Evolutionary conservation across 1,140 invertebrate genomes (phyloP), one percentile per base, ranked within the genome.

Genomic region (Diabrotica undecimpunctata): DNA sequence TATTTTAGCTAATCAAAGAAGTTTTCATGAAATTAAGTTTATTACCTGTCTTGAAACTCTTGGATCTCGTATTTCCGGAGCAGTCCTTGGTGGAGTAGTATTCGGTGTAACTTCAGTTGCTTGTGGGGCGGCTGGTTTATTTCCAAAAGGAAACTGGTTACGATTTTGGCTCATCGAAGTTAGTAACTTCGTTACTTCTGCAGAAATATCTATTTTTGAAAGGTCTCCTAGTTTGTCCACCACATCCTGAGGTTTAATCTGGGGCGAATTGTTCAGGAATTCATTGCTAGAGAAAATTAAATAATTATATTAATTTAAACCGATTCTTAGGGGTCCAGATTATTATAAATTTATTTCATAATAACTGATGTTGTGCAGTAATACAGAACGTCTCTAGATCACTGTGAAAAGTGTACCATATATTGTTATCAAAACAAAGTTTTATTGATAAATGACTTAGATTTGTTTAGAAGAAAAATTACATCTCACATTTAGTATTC

Each of bases 171-270:
- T 72, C 61, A 77, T 74, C 1, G 73, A 72, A 2, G 68, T 74
- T 54, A 90, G 71, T 35, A 90, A 75, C 75, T 89, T 89, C 0
- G 87, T 87, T 3, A 90, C 87, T 71, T 90, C 87, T 57, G 85
- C 87, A 41, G 86, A 88, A 36, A 90, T 89, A 69, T 89, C 87
- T 60, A 91, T 88, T 78, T 89, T 89, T 35, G 87, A 88, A 12
- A 90, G 78, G 74, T 90, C 87, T 9, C 87, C 87, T 11, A 88
- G 70, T 75, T 85, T 87, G 67, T 84, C 87, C n/a, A 87, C 81
- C 36, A 88, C 81, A n/a, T 74, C 75, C 8, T 51, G 55, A 0
- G 81, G 79, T 37, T 77, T 72, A 11, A 78, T 75, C 11, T 72
- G 65, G 38, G 75, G 72, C 38, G 78, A 78, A 52, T 78, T 68